Evolutionary conservation across 2,797 vertebrate species (phyloP).

Genomic region (Pyrrhura leucotis): DNA sequence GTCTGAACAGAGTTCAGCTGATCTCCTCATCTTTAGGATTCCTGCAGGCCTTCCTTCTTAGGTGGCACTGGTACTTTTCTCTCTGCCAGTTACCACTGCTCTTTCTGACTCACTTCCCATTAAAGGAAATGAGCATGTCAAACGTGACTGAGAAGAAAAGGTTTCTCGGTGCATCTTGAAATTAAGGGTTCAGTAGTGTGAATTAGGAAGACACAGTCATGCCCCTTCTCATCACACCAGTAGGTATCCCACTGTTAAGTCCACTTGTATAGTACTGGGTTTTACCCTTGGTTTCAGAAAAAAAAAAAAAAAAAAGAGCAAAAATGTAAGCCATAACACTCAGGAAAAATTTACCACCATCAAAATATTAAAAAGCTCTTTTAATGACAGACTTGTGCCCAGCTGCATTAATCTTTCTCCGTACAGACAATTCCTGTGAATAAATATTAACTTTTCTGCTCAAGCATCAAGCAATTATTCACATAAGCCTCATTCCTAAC

Average conservation of each 20-base stretch:
- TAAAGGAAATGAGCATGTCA: not conserved
- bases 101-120: not conserved
- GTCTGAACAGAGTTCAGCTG: not conserved
- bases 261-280: not conserved
- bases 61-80: not conserved
- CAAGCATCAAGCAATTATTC: not conserved
- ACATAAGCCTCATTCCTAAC: not conserved
- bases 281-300: not conserved
- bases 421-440: not conserved
- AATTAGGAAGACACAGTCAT: not conserved
- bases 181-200: not conserved
- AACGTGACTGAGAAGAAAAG: fast-evolving
- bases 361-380: not conserved
- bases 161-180: not conserved
- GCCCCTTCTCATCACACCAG: not conserved
- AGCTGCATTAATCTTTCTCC: not conserved
- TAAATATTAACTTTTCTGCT: slow-evolving; percentile 54
- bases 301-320: not conserved
- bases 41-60: not conserved
- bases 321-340: not conserved
- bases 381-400: not conserved
- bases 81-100: not conserved
- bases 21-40: not conserved
- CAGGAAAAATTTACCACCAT: not conserved
- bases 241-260: not conserved